Conservation (phyloP, 2,797 vertebrate genomes). For the Chaetophractus vellerosus region DNA sequence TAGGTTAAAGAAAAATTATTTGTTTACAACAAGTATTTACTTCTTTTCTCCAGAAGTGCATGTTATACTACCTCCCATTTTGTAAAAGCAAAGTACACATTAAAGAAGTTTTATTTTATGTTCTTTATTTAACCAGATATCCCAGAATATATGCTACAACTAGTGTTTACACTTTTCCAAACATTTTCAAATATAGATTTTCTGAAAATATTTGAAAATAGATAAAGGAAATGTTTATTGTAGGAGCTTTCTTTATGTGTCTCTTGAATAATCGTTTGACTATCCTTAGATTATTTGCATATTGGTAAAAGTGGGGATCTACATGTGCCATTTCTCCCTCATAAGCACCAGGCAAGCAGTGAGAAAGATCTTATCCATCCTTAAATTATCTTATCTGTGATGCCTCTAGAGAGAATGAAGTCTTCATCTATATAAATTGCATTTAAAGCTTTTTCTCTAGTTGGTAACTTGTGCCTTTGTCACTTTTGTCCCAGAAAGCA, state of each 20-base stretch:
- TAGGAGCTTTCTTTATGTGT: background rate
- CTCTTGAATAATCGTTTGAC: background rate
- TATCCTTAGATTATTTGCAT: slow-evolving; percentile 20
- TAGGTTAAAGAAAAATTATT: slow-evolving; percentile 9
- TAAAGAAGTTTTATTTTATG: slow-evolving; percentile 47
- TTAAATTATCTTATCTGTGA: slow-evolving; percentile 43
- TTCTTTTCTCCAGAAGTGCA: slow-evolving; percentile 8
- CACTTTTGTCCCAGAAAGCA: slow-evolving; percentile 42
- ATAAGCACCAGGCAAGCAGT: background rate
- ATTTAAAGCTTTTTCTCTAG: slow-evolving; percentile 3
- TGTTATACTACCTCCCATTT: background rate
- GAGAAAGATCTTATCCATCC: background rate
- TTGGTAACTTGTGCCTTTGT: slow-evolving; percentile 29
- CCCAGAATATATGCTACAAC: background rate
- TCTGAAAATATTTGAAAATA: slow-evolving; percentile 49
- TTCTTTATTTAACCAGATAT: slow-evolving; percentile 33
- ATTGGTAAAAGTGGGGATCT: background rate
- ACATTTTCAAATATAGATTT: slow-evolving; percentile 31
- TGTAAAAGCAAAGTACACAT: slow-evolving; percentile 49
- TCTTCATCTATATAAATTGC: background rate
- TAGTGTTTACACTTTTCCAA: slow-evolving; percentile 27
- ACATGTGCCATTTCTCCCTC: slow-evolving; percentile 32
- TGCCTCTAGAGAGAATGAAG: background rate
- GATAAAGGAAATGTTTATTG: background rate
- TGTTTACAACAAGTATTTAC: background rate